Base-by-base conservation (phyloP, 2,888 invertebrate species). In the Drosophila borealis region DNA sequence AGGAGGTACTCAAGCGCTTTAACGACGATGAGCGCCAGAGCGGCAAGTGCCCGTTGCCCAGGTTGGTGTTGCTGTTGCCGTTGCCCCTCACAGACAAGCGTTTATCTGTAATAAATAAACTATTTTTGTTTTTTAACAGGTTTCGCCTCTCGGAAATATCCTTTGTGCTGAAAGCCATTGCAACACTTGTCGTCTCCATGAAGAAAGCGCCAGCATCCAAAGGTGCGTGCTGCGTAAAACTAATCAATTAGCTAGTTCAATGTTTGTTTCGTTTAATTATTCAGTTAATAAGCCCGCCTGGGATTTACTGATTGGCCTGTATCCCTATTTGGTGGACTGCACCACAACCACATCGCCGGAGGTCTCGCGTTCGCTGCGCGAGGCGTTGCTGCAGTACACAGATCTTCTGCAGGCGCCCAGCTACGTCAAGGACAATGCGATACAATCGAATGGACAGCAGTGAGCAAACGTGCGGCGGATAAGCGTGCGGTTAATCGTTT, bases 121-220 rank as follows among this genome's bases (percentile, higher is more conserved):
- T 19, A 2, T 13, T 37, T 10, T 3, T n/a, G n/a, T 13, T 3
- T 13, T 74, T 76, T 0, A 29, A 2, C 48, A 98, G 98, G 93
- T 97, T 98, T 91, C 95, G 98, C 71, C 93, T 98, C 72, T 97
- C 98, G 3, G 98, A 99, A 93, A 98, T 99, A 92, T 97, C 98
- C 51, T 98, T 98, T 93, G 98, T 98, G 29, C 92, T 99, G 59
- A 98, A 98, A 92, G 98, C 98, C 59, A 96, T 98, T 60, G 97
- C 98, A 36, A 98, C 98, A 0, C 93, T 99, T 45, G 96, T 98
- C 6, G 95, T 96, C 54, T 97, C 98, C 4, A 95, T 99, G 94
- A 98, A 98, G 93, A 97, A 97, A 90, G 98, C 98, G 41, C 96
- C 98, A 17, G 94, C 96, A 53, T 96, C 95, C 59, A 97, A 97